These are phyloP conservation scores for Sus cebifrons DNA, from an alignment of 2,797 vertebrate species.

Conservation along the genomic window DNA sequence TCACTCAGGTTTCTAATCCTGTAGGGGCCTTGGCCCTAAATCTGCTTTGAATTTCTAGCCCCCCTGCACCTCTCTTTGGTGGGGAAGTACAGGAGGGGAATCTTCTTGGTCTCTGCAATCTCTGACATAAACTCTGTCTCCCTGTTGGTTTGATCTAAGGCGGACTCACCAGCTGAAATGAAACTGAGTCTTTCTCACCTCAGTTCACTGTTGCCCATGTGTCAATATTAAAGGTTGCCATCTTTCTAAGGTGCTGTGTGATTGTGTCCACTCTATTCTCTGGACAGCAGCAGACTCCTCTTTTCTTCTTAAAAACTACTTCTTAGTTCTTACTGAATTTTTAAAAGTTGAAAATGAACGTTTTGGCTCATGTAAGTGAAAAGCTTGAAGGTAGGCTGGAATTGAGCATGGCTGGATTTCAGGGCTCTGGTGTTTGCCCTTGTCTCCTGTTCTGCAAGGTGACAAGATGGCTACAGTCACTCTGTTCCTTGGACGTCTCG, in stretches of 20 bases:
- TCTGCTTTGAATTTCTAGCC: background rate
- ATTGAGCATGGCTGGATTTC: background rate
- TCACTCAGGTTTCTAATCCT: background rate
- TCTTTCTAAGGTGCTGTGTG: background rate
- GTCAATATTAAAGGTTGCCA: too few relatives aligned
- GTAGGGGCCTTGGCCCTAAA: background rate
- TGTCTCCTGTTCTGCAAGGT: background rate
- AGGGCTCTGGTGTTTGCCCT: background rate
- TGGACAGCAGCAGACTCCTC: background rate
- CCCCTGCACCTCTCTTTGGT: background rate
- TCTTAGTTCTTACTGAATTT: background rate
- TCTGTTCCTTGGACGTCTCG: fast-evolving
- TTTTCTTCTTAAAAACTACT: conserved; percentile 21
- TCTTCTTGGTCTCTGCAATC: background rate
- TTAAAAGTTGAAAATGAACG: background rate
- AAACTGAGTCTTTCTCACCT: background rate
- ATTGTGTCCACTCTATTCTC: background rate
- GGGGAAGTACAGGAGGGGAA: background rate
- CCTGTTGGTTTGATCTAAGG: background rate
- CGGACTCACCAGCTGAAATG: background rate
- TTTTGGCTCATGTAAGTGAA: background rate
- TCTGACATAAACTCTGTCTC: background rate
- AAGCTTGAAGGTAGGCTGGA: background rate
- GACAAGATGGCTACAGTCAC: background rate
- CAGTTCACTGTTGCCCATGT: background rate